Percentiles rank a stretch among this genome's conserved stretches.
Conservation (phyloP, 1,140 invertebrate genomes). For the Meloidogyne chitwoodi region DNA sequence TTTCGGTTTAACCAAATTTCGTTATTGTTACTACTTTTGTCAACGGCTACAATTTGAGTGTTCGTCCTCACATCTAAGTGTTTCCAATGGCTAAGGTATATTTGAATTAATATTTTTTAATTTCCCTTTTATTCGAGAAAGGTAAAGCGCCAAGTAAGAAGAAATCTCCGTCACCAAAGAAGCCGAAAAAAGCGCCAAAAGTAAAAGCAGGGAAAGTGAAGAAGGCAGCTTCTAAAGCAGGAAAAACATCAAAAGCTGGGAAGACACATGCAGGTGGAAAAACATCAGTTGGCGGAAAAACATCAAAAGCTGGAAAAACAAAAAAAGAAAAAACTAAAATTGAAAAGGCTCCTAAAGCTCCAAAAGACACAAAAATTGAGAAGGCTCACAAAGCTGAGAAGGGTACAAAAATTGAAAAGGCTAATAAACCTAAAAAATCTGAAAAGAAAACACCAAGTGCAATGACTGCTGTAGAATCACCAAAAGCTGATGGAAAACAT, state of each 20-base stretch:
- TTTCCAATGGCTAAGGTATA: background rate
- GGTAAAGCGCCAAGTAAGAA: background rate
- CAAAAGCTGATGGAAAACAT: background rate
- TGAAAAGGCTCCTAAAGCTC: background rate
- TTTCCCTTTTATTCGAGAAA: background rate
- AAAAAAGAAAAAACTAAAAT: background rate
- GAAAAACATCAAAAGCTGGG: background rate
- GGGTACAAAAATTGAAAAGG: background rate
- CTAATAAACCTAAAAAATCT: background rate
- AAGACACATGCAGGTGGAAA: background rate
- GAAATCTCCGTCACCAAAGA: conserved; percentile 11
- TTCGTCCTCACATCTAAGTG: no score
- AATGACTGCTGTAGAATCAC: background rate
- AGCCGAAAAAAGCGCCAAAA: background rate
- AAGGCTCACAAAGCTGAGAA: background rate
- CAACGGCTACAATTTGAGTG: no score
- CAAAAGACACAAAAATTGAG: background rate
- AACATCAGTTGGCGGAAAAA: background rate
- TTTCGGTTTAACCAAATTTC: no score
- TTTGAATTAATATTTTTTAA: no score
- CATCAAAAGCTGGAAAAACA: background rate
- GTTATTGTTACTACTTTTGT: no score
- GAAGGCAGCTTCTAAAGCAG: background rate
- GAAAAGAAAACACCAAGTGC: background rate
- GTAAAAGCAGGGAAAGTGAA: background rate